These are phyloP conservation scores for Acridotheres tristis DNA, from an alignment of 2,797 vertebrate genomes.

Conservation along the genomic window DNA sequence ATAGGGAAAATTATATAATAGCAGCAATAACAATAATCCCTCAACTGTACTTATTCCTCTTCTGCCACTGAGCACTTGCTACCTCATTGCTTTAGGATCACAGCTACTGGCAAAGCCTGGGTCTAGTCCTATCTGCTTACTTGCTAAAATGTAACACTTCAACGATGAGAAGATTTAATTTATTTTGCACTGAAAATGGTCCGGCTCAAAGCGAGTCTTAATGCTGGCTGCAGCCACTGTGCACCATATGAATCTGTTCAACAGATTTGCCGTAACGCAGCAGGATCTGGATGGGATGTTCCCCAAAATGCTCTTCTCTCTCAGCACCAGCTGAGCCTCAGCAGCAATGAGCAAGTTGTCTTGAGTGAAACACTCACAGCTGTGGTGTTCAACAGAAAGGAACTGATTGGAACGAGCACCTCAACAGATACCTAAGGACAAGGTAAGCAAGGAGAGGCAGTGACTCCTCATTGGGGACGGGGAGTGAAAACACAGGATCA, in stretches of 20 bases:
- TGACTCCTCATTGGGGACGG: neutral
- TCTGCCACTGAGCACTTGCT: neutral
- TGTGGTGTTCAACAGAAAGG: neutral
- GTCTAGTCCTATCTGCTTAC: neutral
- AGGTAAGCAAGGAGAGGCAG: neutral
- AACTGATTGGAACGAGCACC: neutral
- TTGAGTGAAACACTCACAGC: neutral
- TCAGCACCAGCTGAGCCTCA: neutral
- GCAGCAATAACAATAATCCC: neutral
- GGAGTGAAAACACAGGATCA: neutral
- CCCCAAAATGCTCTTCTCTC: neutral
- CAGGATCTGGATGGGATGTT: neutral
- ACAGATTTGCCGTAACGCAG: accelerated
- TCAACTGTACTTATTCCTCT: neutral
- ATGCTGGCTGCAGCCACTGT: neutral
- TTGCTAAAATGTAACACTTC: neutral
- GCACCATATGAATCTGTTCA: neutral
- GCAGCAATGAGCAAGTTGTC: neutral
- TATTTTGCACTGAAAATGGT: neutral
- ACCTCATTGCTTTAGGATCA: neutral
- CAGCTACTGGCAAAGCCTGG: neutral
- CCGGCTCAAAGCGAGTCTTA: neutral
- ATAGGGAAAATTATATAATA: neutral
- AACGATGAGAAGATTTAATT: neutral
- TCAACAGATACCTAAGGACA: neutral